phyloP scores from a whole-genome alignment of 2,113 vertebrate species.

The Phodopus roborovskii region DNA sequence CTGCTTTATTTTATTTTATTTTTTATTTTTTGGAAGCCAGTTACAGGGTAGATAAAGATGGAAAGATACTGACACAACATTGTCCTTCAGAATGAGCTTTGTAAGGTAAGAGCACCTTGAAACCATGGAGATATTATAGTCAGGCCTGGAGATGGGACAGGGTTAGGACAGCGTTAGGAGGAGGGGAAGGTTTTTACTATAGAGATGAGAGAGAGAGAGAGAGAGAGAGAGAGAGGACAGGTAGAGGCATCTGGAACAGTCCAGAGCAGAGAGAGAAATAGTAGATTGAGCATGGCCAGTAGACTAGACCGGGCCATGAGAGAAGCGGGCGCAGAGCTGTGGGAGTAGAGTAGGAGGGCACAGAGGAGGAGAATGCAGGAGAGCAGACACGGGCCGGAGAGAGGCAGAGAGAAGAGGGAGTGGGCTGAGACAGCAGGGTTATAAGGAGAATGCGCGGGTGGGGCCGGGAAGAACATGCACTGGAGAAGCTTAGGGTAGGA shows the following conservation, averaged over 20 bases:
- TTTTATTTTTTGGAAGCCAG: not conserved
- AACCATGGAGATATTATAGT: not conserved
- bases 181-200: not conserved
- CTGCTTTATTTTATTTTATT: not conserved
- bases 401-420: not conserved
- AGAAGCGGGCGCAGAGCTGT: not conserved
- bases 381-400: not conserved
- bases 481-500: not conserved
- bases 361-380: not conserved
- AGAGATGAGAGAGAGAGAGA: not conserved
- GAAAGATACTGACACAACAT: not conserved
- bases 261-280: not conserved
- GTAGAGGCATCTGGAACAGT: not conserved
- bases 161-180: not conserved
- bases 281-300: not conserved
- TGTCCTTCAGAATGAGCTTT: not conserved
- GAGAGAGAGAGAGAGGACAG: not conserved
- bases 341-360: too few relatives aligned
- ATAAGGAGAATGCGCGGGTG: not conserved
- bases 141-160: not conserved
- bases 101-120: not conserved
- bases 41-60: not conserved
- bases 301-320: not conserved
- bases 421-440: not conserved
- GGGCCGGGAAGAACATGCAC: not conserved